Evolutionary conservation across 37 sponge, comb jelly and placozoan genomes (phyloP).

Genomic region (Chondrosia reniformis): DNA sequence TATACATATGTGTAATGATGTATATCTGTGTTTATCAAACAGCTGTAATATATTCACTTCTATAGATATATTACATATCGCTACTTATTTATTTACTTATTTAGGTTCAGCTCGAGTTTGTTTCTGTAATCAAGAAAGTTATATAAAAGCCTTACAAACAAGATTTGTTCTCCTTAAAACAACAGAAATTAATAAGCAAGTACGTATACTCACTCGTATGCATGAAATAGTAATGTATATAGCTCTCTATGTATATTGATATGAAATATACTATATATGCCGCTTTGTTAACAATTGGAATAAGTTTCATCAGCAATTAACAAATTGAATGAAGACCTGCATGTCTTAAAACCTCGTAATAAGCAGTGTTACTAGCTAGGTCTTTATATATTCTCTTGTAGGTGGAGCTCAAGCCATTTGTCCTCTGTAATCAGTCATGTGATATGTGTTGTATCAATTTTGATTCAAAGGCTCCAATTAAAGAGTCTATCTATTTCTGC

Average conservation of each 20-base stretch:
- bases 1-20: background rate
- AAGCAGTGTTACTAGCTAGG: background rate
- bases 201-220: background rate
- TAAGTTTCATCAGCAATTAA: too few relatives aligned
- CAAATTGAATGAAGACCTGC: too few relatives aligned
- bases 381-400: conserved; percentile 24
- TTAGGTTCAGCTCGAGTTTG: conserved; percentile 8
- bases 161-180: conserved; percentile 8
- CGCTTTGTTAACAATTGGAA: too few relatives aligned
- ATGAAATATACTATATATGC: too few relatives aligned
- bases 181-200: conserved; percentile 5
- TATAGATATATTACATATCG: background rate
- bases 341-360: too few relatives aligned
- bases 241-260: too few relatives aligned
- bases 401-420: conserved; percentile 99
- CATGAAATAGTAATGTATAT: too few relatives aligned
- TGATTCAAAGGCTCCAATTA: background rate
- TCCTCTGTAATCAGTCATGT: conserved; percentile 93
- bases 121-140: background rate
- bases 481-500: conserved; percentile 92
- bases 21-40: too few relatives aligned
- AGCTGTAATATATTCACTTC: background rate
- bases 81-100: background rate
- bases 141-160: background rate
- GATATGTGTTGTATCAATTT: too few relatives aligned